Evolutionary conservation across 2,797 vertebrate genomes (phyloP), one percentile per base, ranked within the genome.

Genomic region (Botia kubotai): DNA sequence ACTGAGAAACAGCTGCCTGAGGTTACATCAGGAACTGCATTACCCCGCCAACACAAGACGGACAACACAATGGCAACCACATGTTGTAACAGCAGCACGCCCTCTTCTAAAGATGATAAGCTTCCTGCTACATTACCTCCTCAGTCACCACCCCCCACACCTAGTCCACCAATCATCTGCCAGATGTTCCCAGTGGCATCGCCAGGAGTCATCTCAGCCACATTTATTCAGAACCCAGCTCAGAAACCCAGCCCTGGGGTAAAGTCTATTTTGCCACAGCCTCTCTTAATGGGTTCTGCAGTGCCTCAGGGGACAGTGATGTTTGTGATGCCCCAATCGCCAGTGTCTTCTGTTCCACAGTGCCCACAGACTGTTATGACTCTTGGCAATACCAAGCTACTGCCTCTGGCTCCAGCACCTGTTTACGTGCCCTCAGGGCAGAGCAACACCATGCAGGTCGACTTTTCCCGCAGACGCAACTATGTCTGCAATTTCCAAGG

Each of bases 351-450:
- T 46, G 89, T 94, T 0, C 81, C 89, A 14, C 85, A 94, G 72
- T 94, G 95, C 0, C 93, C 96, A 81, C 94, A 96, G 82, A 87
- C 95, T 17, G 90, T 97, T 58, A 90, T 98, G 94, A 94, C 97
- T 19, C 89, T 97, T 2, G 97, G 97, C 72, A 96, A 91, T 88
- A 95, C 96, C 77, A 98, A 96, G 91, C 90, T 99, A 65, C 89
- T 99, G 87, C 98, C 98, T 80, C 94, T 99, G 16, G 98, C 98
- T 67, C 98, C 98, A 0, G 97, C 97, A 19, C 97, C 98, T 0
- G 85, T 98, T 26, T 96, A 97, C 69, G 87, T 99, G 5, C 89
- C 98, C 2, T 92, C 97, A 0, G 94, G 95, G 66, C 95, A 95
- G 85, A 93, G 89, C 85, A 63, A 88, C n/a, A 23, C 75, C 46